phyloP scores from a whole-genome alignment of 2,888 invertebrate genomes.

The Capitulum mitella region DNA sequence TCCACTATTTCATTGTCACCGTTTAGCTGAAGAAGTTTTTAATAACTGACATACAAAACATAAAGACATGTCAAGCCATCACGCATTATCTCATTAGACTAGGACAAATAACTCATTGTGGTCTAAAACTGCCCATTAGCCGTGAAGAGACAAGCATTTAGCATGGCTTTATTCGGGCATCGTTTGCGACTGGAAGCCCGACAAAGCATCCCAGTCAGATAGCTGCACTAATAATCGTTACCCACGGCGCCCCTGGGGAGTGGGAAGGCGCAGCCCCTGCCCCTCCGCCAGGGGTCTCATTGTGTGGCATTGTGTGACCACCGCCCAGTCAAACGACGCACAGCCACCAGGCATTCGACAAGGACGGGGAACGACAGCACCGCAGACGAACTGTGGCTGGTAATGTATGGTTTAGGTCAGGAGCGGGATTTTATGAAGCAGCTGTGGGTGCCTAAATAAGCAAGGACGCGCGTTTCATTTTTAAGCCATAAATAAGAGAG shows the following conservation, averaged over 20 bases:
- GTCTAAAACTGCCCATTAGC: neutral
- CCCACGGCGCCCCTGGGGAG: neutral
- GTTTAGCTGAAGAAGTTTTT: slow-evolving; percentile 1
- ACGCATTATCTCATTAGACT: neutral
- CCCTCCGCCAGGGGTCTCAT: neutral
- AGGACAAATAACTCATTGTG: neutral
- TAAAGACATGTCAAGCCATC: neutral
- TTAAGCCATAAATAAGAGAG: too few species aligned
- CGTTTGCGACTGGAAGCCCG: neutral
- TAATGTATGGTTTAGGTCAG: too few species aligned
- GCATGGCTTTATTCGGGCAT: neutral
- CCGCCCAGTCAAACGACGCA: too few species aligned
- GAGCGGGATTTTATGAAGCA: too few species aligned
- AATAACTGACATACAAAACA: neutral
- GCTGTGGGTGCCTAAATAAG: too few species aligned
- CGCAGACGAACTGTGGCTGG: too few species aligned
- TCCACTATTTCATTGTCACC: neutral
- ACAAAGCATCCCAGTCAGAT: neutral
- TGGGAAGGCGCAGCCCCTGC: neutral
- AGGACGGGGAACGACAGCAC: too few species aligned
- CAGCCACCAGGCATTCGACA: too few species aligned
- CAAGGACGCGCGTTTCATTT: too few species aligned
- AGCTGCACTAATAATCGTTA: neutral
- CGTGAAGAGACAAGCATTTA: neutral
- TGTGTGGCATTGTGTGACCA: neutral